Evolutionary conservation across 2,797 vertebrate genomes (phyloP), one percentile per base, ranked within the genome.

Genomic region (Acanthopagrus latus): DNA sequence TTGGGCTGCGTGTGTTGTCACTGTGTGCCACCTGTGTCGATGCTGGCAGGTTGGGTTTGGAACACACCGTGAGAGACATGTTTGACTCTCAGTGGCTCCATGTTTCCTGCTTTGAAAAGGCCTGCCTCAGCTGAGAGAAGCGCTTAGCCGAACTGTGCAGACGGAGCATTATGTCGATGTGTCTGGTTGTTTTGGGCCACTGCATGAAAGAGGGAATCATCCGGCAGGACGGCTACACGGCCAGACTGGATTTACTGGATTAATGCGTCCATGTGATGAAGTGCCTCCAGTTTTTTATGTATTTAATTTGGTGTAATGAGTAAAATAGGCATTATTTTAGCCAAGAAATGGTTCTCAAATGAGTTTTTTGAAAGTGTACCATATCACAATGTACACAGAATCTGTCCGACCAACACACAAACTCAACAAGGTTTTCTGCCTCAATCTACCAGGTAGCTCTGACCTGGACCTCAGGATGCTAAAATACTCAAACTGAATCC

Each of bases 11-110:
- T 60, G 70, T 60, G 72, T 50, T 76, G 71, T 83, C 70, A 51
- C 63, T 4, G 27, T 76, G 69, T 73, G 71, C 74, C 87, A 83
- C 78, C 68, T 80, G 81, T 55, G 83, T 64, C 64, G 48, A 3
- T 54, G 47, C 69, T 82, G 76, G 81, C 74, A 74, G 58, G 29
- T 64, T 48, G n/a, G 50, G 12, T 70, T 75, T 83, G 85, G 76
- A 78, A 11, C 13, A 25, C 21, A 29, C 23, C 13, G 29, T 48
- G 44, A 74, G 44, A 74, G 55, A 73, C 29, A 63, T 21, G 76
- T 80, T 60, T 43, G 38, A 25, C 33, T 78, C 60, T 62, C 81
- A 20, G 44, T 2, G 13, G 60, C 18, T 78, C 58, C 62, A n/a
- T 72, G 76, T 79, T 88, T 78, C 56, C 73, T 78, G 68, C 73